phyloP scores from a whole-genome alignment of 37 sponge, comb jelly and placozoan species.

The Aphrocallistes beatrix region DNA sequence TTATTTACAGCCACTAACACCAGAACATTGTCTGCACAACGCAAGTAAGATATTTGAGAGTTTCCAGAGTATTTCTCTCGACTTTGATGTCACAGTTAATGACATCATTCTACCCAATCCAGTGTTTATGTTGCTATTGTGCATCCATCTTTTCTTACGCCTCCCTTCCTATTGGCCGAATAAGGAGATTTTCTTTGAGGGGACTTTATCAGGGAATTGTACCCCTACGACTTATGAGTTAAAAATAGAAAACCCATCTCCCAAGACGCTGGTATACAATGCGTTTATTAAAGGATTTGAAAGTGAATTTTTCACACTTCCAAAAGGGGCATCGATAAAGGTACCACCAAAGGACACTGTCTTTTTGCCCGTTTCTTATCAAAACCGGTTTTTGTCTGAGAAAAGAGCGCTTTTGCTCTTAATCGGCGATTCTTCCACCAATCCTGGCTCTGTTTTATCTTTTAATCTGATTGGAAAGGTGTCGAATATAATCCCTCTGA shows the following conservation, averaged over 20 bases:
- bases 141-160: neutral
- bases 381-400: neutral
- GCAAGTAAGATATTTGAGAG: neutral
- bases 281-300: neutral
- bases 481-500: constrained; percentile 1
- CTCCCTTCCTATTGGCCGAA: neutral
- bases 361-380: neutral
- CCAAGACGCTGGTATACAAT: neutral
- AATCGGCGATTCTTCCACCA: neutral
- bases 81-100: neutral
- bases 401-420: neutral
- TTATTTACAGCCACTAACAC: neutral
- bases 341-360: neutral
- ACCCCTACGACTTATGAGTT: neutral
- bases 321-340: neutral
- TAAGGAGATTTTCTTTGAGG: neutral
- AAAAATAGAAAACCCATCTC: constrained; percentile 5
- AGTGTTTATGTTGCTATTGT: neutral
- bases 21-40: constrained; percentile 15
- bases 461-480: constrained; percentile 6
- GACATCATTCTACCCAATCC: neutral
- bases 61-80: neutral
- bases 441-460: neutral
- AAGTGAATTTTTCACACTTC: constrained; percentile 5
- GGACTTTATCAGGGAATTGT: neutral